Conservation (phyloP, 1,140 invertebrate species). For the Ephestia elutella region DNA sequence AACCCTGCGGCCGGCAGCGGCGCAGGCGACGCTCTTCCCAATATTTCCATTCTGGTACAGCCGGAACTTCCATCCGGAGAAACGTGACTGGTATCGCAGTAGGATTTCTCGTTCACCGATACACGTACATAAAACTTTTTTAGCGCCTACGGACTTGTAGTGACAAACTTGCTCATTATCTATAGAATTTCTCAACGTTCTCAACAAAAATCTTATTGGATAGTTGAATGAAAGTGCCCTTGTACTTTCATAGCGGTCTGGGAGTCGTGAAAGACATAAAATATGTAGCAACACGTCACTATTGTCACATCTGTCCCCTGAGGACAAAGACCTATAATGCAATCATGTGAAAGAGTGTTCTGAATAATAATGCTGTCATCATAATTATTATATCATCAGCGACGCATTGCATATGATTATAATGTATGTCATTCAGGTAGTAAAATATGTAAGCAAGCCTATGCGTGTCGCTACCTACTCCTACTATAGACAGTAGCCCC, state of each 20-base stretch:
- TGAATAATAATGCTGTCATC: not conserved
- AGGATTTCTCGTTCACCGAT: slow-evolving; percentile 40
- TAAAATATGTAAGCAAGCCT: not conserved
- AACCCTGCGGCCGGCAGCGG: too few species aligned
- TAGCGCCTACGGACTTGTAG: not conserved
- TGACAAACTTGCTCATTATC: not conserved
- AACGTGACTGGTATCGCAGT: slow-evolving; percentile 29
- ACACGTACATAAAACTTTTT: slow-evolving; percentile 24
- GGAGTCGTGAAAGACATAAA: too few species aligned
- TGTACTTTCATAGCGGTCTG: too few species aligned
- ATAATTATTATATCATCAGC: slow-evolving; percentile 1
- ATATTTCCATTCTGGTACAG: slow-evolving; percentile 39
- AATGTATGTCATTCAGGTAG: slow-evolving; percentile 4
- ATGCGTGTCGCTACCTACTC: not conserved
- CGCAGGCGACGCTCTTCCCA: slow-evolving; percentile 25
- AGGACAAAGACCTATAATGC: too few species aligned
- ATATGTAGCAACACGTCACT: too few species aligned
- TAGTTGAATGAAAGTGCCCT: too few species aligned
- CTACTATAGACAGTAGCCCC: too few species aligned
- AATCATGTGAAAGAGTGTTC: too few species aligned
- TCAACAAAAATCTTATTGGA: too few species aligned
- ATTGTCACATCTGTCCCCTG: too few species aligned
- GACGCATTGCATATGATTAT: not conserved
- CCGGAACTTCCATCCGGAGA: slow-evolving; percentile 34
- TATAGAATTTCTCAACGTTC: not conserved